Conservation (phyloP, 2,113 vertebrate species). For the Scomber colias region DNA sequence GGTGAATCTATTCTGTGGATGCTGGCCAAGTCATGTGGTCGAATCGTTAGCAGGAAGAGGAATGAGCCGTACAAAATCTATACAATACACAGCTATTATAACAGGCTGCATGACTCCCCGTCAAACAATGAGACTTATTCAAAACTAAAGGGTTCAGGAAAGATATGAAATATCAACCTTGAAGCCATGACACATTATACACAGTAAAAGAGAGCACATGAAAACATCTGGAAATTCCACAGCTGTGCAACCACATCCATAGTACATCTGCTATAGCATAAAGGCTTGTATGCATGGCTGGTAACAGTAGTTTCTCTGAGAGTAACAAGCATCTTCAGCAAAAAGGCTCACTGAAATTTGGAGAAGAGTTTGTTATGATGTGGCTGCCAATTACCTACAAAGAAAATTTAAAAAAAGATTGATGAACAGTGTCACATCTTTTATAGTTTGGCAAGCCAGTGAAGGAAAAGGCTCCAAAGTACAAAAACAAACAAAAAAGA, state of each 20-base stretch:
- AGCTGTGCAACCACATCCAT: conserved; percentile 31
- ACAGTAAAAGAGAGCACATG: conserved; percentile 40
- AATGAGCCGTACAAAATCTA: conserved; percentile 71
- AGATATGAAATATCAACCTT: conserved; percentile 61
- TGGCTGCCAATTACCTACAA: background rate
- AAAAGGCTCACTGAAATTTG: background rate
- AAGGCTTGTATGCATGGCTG: background rate
- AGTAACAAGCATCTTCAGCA: background rate
- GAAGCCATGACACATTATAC: conserved; percentile 54
- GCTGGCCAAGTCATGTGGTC: conserved; percentile 73
- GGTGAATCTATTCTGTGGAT: conserved; percentile 53
- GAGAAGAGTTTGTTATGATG: background rate
- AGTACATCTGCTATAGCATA: conserved; percentile 11
- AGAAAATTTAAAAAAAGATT: background rate
- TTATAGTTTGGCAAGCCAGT: background rate
- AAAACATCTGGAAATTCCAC: conserved; percentile 62
- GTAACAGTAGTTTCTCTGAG: background rate
- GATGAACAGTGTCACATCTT: background rate
- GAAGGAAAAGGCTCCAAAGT: background rate
- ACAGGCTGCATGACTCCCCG: conserved; percentile 47
- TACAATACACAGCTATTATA: conserved; percentile 70
- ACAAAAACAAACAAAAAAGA: background rate
- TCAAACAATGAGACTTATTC: conserved; percentile 76
- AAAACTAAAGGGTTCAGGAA: conserved; percentile 63
- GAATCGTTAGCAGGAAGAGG: conserved; percentile 63